Conservation (phyloP, 2,888 invertebrate genomes). For the Hesperia comma region DNA sequence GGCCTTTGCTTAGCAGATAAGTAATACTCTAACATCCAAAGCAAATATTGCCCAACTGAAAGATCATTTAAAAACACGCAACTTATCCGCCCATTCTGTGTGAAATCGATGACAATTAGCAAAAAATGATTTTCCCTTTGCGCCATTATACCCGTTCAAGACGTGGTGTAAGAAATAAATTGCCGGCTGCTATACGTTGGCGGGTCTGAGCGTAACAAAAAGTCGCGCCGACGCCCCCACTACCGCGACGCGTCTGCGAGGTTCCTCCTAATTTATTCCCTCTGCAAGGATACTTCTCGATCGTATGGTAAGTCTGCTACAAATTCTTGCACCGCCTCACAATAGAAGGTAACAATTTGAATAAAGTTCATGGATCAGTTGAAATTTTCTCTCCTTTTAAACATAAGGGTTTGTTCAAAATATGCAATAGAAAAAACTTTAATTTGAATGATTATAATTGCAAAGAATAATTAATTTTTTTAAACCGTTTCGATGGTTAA, state of each 20-base stretch:
- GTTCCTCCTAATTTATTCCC: background rate
- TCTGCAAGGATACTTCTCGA: conserved; percentile 1
- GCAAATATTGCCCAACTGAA: too few relatives aligned
- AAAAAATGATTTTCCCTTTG: background rate
- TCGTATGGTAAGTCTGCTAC: background rate
- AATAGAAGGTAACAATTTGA: background rate
- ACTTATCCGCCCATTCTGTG: too few relatives aligned
- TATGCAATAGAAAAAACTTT: too few relatives aligned
- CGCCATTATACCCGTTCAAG: conserved; percentile 1
- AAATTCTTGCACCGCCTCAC: background rate
- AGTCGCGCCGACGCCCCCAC: conserved; percentile 38
- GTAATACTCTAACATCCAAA: too few relatives aligned
- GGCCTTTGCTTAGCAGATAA: too few relatives aligned
- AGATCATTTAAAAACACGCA: too few relatives aligned
- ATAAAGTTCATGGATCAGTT: conserved; percentile 25
- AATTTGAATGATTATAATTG: too few relatives aligned
- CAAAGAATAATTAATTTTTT: too few relatives aligned
- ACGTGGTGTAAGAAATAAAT: conserved; percentile 41
- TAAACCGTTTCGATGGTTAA: too few relatives aligned
- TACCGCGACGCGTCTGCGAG: background rate
- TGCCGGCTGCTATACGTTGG: conserved; percentile 53
- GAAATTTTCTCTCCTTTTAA: too few relatives aligned
- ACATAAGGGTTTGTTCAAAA: too few relatives aligned
- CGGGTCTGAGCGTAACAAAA: conserved; percentile 54
- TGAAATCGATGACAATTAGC: background rate